phyloP scores from a whole-genome alignment of 1,140 invertebrate species.

The Philaenus spumarius region DNA sequence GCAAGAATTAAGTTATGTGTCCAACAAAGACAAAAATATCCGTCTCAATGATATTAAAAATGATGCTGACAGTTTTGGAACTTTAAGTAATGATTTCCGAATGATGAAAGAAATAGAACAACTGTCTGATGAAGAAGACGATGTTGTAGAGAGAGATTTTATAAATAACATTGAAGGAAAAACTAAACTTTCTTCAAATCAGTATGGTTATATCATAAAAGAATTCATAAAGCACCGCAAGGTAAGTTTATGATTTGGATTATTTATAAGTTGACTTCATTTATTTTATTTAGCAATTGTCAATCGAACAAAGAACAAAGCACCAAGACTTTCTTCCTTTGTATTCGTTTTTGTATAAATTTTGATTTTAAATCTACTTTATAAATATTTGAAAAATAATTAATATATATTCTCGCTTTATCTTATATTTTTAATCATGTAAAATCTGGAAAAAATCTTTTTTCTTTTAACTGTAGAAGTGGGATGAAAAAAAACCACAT shows the following conservation, averaged over 20 bases:
- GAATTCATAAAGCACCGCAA: slow-evolving; percentile 23
- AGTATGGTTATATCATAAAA: slow-evolving; percentile 27
- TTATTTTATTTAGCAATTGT: too few relatives aligned
- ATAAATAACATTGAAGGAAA: slow-evolving; percentile 22
- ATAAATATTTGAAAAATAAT: too few relatives aligned
- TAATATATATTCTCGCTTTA: too few relatives aligned
- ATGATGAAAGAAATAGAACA: slow-evolving; percentile 10
- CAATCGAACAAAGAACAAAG: too few relatives aligned
- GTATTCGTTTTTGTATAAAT: background rate
- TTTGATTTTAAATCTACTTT: too few relatives aligned
- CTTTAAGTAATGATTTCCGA: slow-evolving; percentile 13
- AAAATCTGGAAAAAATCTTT: too few relatives aligned
- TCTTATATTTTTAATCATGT: too few relatives aligned
- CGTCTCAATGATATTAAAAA: background rate
- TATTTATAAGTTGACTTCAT: background rate
- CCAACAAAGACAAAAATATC: too few relatives aligned
- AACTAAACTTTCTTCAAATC: slow-evolving; percentile 18
- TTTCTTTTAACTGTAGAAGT: too few relatives aligned
- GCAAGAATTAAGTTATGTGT: too few relatives aligned
- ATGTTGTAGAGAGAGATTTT: slow-evolving; percentile 18
- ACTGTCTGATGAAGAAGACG: slow-evolving; percentile 25
- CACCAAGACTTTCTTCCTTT: background rate
- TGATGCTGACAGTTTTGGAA: slow-evolving; percentile 22
- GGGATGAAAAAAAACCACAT: too few relatives aligned
- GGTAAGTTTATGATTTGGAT: slow-evolving; percentile 7